phyloP scores from a whole-genome alignment of 2,888 invertebrate genomes.

The Carcina quercana region DNA sequence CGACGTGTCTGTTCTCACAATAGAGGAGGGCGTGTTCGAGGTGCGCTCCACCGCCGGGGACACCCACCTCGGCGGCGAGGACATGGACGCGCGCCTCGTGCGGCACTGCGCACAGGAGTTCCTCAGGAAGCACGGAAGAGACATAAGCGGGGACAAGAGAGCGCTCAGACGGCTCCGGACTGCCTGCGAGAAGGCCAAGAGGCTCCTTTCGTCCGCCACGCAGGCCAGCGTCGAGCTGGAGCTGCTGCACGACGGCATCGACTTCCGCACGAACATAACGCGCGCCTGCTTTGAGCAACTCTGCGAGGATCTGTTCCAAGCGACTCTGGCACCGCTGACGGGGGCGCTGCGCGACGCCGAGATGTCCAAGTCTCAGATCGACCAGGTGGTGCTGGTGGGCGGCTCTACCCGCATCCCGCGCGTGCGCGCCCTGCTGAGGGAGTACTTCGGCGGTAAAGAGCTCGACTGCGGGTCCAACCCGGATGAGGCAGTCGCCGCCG shows the following conservation, averaged over 20 bases:
- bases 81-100: conserved; percentile 37
- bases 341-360: conserved; percentile 37
- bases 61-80: conserved; percentile 46
- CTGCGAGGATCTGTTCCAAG: conserved; percentile 48
- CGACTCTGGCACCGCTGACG: conserved; percentile 34
- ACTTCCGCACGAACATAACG: conserved; percentile 37
- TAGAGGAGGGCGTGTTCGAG: conserved; percentile 36
- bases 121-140: conserved; percentile 18
- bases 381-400: conserved; percentile 43
- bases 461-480: conserved; percentile 41
- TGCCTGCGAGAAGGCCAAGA: conserved; percentile 45
- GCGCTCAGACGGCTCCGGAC: conserved; percentile 37
- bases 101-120: background rate
- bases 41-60: conserved; percentile 47
- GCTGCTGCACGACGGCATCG: conserved; percentile 33
- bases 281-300: conserved; percentile 45
- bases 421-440: conserved; percentile 33
- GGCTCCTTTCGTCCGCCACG: conserved; percentile 32
- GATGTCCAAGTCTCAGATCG: conserved; percentile 34
- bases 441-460: conserved; percentile 34
- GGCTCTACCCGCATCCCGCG: conserved; percentile 55
- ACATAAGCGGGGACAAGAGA: conserved; percentile 27
- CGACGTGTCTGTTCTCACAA: conserved; percentile 44
- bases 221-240: conserved; percentile 39
- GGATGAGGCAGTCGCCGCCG: conserved; percentile 52